Evolutionary conservation across 2,113 vertebrate species (phyloP).

Genomic region (Salminus brasiliensis): DNA sequence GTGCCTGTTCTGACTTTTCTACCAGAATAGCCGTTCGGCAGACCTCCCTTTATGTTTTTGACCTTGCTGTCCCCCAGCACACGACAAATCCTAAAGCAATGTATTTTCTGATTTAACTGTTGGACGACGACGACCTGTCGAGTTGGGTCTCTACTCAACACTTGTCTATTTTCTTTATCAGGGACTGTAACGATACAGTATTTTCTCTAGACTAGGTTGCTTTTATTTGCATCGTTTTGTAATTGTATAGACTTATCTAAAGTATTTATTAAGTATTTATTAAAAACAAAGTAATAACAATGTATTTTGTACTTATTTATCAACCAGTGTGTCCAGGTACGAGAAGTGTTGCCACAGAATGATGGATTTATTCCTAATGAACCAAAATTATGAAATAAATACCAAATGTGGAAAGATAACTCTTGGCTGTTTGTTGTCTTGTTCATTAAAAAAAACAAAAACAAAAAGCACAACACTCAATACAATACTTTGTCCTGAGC

Average conservation of each 20-base stretch:
- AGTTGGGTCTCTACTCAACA: conserved; percentile 37
- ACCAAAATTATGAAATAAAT: conserved; percentile 61
- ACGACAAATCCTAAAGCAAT: conserved; percentile 31
- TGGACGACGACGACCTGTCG: conserved; percentile 37
- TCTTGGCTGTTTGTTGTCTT: background rate
- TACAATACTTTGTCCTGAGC: background rate
- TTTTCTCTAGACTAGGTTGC: conserved; percentile 72
- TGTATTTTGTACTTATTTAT: conserved; percentile 85
- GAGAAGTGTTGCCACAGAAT: conserved; percentile 58
- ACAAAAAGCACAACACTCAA: background rate
- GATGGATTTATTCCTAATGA: conserved; percentile 75
- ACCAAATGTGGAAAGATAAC: conserved; percentile 31
- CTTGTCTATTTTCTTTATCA: conserved; percentile 67
- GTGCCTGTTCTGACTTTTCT: conserved; percentile 45
- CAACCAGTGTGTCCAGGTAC: conserved; percentile 65
- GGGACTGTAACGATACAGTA: conserved; percentile 77
- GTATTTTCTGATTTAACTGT: conserved; percentile 31
- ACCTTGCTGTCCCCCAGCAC: conserved; percentile 4
- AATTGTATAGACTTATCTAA: conserved; percentile 74
- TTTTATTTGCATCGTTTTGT: conserved; percentile 59
- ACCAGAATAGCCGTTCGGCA: conserved; percentile 35
- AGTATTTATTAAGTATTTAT: conserved; percentile 84
- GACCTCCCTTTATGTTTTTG: conserved; percentile 34
- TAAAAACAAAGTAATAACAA: conserved; percentile 68
- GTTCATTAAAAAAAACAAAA: too few species aligned